phyloP scores from a whole-genome alignment of 2,888 invertebrate genomes.

The Andrena flavipes region DNA sequence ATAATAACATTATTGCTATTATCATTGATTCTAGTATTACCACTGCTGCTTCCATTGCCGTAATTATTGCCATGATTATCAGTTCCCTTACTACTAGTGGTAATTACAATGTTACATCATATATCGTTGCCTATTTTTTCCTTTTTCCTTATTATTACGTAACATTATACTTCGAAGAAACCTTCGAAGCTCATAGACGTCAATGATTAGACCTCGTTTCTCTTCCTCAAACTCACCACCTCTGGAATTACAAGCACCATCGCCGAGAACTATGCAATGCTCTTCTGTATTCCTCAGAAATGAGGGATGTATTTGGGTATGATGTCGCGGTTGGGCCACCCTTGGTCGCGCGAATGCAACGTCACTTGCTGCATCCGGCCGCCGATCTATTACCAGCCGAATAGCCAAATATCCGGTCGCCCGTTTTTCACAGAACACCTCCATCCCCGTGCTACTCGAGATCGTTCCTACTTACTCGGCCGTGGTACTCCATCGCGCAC shows the following conservation, averaged over 20 bases:
- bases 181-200: background rate
- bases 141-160: background rate
- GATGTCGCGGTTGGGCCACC: too few relatives aligned
- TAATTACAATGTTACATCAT: background rate
- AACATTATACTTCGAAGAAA: background rate
- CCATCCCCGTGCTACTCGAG: conserved; percentile 9
- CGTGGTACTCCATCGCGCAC: conserved; percentile 52
- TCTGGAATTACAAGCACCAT: too few relatives aligned
- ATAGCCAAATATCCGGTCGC: conserved; percentile 31
- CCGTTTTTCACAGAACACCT: conserved; percentile 12
- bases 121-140: background rate
- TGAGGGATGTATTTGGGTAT: background rate
- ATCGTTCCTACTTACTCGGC: conserved; percentile 44
- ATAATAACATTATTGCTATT: background rate
- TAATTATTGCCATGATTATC: background rate
- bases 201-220: background rate
- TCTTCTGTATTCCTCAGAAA: too few relatives aligned
- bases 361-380: too few relatives aligned
- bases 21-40: background rate
- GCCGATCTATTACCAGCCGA: conserved; percentile 1
- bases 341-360: too few relatives aligned
- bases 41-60: background rate
- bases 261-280: too few relatives aligned
- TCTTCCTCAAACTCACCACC: too few relatives aligned
- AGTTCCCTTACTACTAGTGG: background rate